Evolutionary conservation across 2,113 vertebrate genomes (phyloP).

Genomic region (Blennius ocellaris): DNA sequence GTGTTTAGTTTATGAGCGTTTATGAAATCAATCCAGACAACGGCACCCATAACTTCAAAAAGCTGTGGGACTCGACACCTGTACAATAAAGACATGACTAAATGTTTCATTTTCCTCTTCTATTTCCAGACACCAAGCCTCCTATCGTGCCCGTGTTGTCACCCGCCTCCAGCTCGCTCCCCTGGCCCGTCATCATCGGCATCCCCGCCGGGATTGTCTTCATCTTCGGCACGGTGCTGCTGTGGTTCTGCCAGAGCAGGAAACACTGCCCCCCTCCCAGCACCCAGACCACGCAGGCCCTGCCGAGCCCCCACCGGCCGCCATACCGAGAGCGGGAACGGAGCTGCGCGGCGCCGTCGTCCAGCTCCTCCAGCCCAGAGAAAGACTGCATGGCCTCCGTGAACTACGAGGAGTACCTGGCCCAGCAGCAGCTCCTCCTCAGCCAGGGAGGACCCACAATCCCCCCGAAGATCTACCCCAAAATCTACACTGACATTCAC

Average conservation of each 20-base stretch:
- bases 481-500: constrained; percentile 96
- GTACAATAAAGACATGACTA: too few relatives aligned
- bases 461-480: constrained; percentile 93
- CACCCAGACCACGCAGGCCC: constrained; percentile 63
- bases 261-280: constrained; percentile 87
- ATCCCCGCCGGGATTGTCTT: constrained; percentile 94
- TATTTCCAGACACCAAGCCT: constrained; percentile 89
- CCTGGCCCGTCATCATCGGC: constrained; percentile 97
- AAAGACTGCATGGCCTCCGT: constrained; percentile 90
- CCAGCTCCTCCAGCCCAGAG: constrained; percentile 78
- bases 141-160: constrained; percentile 85
- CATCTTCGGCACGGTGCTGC: constrained; percentile 92
- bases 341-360: constrained; percentile 46
- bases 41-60: too few relatives aligned
- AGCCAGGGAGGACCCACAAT: constrained; percentile 77
- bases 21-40: too few relatives aligned
- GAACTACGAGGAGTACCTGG: constrained; percentile 92
- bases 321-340: constrained; percentile 74
- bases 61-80: too few relatives aligned
- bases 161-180: constrained; percentile 86
- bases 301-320: constrained; percentile 77
- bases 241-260: constrained; percentile 97
- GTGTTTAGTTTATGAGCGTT: too few relatives aligned
- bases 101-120: background rate
- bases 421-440: constrained; percentile 81